Base-by-base conservation (phyloP, 1,140 invertebrate genomes). In the Homalodisca vitripennis region DNA sequence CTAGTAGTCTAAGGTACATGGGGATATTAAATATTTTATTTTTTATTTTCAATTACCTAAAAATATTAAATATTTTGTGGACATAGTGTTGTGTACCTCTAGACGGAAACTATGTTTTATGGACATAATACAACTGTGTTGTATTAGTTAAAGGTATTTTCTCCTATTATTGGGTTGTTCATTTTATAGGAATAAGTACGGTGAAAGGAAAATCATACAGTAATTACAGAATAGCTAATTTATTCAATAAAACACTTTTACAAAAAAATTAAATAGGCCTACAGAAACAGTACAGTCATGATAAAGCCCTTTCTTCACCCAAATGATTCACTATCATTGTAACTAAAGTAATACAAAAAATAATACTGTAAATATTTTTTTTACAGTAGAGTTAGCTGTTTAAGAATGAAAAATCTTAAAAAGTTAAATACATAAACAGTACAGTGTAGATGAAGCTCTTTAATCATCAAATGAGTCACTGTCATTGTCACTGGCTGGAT, bases 91-190 rank as follows among this genome's bases (percentile, higher is more conserved):
- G n/a, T n/a, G n/a, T n/a, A n/a, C n/a, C n/a, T n/a, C n/a, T n/a
- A n/a, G n/a, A n/a, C n/a, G n/a, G n/a, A n/a, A n/a, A n/a, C n/a
- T n/a, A n/a, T n/a, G n/a, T n/a, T n/a, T n/a, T n/a, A n/a, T n/a
- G 51, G 51, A 55, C 51, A 55, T 55, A 55, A 55, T 55, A 20
- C 22, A 55, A 12, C 10, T 55, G 10, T n/a, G n/a, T n/a, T n/a
- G n/a, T n/a, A n/a, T n/a, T n/a, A n/a, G n/a, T 55, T 55, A 55
- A 55, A 55, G 22, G 22, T 12, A 55, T 55, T 12, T 55, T 55
- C 22, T 6, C 10, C 10, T 6, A 6, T 12, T 55, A 12, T 55
- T 6, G 10, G 10, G 22, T 55, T 10, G 51, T 55, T 24, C 22
- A 12, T 10, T 12, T 55, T 10, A 22, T 55, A 12, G 20, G 10